These are phyloP conservation scores for Hystrix cristata DNA, from an alignment of 2,113 vertebrate species.

Conservation along the genomic window DNA sequence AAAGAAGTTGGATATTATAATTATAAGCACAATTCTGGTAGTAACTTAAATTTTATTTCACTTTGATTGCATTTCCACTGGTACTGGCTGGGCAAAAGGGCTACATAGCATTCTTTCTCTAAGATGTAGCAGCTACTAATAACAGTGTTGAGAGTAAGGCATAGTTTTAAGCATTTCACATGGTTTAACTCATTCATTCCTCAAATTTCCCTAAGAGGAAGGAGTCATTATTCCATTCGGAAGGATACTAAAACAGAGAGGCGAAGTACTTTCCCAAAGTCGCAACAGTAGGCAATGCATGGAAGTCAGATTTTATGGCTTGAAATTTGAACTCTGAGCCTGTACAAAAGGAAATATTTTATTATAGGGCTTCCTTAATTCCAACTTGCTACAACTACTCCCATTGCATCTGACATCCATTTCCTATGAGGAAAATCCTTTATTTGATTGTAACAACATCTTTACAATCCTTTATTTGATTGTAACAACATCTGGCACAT, in stretches of 20 bases:
- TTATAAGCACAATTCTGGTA: background rate
- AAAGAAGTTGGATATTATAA: background rate
- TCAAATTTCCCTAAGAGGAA: background rate
- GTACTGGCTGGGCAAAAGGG: background rate
- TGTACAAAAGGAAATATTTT: constrained; percentile 43
- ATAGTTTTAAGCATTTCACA: background rate
- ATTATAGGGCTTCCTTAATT: background rate
- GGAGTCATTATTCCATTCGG: background rate
- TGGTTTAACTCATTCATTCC: background rate
- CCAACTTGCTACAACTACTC: background rate
- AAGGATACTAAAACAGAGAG: background rate
- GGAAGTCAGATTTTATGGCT: constrained; percentile 3
- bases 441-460: constrained; percentile 5
- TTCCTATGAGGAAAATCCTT: background rate
- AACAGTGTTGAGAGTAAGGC: background rate
- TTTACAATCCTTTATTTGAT: constrained; percentile 28
- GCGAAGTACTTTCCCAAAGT: background rate
- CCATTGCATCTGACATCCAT: constrained; percentile 28
- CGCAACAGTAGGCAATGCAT: background rate
- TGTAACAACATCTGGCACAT: constrained; percentile 25
- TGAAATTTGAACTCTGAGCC: background rate
- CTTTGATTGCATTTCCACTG: background rate
- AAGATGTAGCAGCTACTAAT: background rate
- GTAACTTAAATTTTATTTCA: constrained; percentile 47
- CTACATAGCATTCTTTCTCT: constrained; percentile 1